Evolutionary conservation across 53 echinoderm and acorn worm species (phyloP), one percentile per base, ranked within the genome.

Genomic region (Actinopyga echinites): DNA sequence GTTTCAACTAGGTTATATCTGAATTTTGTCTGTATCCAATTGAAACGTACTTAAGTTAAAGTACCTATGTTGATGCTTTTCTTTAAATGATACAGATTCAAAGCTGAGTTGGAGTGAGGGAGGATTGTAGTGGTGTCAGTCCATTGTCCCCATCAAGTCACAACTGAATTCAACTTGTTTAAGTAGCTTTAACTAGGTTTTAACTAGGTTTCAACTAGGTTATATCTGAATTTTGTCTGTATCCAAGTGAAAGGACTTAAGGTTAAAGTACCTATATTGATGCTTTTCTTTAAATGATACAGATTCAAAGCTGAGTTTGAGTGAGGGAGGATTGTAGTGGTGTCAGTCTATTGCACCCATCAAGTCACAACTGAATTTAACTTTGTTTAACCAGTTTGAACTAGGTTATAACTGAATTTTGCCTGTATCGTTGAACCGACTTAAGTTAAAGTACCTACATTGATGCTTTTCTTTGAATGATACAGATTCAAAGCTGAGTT

Each of bases 231-330:
- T n/a, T n/a, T n/a, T n/a, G n/a, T n/a, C n/a, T n/a, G n/a, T n/a
- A n/a, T n/a, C n/a, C n/a, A n/a, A n/a, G n/a, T 12, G 12, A 56
- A 21, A 12, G 21, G 13, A 56, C 12, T 56, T 15, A 56, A 56
- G 21, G 12, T 12, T 56, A 56, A 56, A 56, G 21, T 56, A 56
- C 25, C 49, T 71, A 8, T 71, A n/a, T 71, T 71, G 15, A 30
- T 28, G 6, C n/a, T 23, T 78, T n/a, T 42, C 52, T 78, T 24
- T 26, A n/a, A 30, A n/a, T 28, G 19, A 9, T 58, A 6, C 58
- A 92, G 92, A 59, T 95, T 95, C 89, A 92, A 90, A 75, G 89
- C 83, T 26, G 95, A 95, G 64, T 57, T 95, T n/a, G 95, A 95
- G 73, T 92, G 90, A 65, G 95, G 93, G 30, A 90, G 95, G 40